Conservation (phyloP, 35 echinoderm and acorn worm species). For the Strongylocentrotus purpuratus region DNA sequence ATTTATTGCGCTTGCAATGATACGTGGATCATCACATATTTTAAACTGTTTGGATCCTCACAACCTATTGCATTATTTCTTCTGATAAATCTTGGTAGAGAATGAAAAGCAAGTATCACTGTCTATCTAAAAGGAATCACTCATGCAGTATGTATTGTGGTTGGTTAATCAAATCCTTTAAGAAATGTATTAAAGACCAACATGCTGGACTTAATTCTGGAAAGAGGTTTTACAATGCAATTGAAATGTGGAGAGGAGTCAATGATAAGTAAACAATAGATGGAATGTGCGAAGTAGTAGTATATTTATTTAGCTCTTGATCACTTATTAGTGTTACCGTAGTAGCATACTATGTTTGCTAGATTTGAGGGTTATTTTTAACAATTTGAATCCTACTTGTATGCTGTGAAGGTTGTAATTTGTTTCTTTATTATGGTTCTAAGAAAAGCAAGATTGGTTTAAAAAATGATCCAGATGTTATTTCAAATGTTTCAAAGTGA, state of each 20-base stretch:
- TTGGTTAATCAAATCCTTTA: background rate
- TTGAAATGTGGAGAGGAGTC: constrained; percentile 20
- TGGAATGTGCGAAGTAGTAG: background rate
- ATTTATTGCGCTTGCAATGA: too few species aligned
- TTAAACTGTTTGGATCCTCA: too few species aligned
- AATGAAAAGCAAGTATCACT: background rate
- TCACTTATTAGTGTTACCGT: background rate
- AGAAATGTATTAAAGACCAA: background rate
- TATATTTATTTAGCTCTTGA: background rate
- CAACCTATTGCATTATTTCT: too few species aligned
- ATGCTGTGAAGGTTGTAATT: background rate
- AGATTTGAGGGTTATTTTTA: background rate
- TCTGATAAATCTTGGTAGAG: background rate
- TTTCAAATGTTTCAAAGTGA: too few species aligned
- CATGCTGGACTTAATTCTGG: background rate
- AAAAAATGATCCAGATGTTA: too few species aligned
- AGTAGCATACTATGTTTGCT: background rate
- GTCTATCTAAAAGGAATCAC: background rate
- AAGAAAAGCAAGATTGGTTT: too few species aligned
- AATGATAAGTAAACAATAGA: background rate
- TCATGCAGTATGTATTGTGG: background rate
- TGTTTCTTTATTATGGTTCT: background rate
- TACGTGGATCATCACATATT: too few species aligned
- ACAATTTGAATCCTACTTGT: background rate
- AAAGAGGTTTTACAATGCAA: background rate